A percentile compares a stretch with the other conserved stretches of the same genome.
phyloP scores from a whole-genome alignment of 2,888 invertebrate species.

The Prostheceraeus crozeri region DNA sequence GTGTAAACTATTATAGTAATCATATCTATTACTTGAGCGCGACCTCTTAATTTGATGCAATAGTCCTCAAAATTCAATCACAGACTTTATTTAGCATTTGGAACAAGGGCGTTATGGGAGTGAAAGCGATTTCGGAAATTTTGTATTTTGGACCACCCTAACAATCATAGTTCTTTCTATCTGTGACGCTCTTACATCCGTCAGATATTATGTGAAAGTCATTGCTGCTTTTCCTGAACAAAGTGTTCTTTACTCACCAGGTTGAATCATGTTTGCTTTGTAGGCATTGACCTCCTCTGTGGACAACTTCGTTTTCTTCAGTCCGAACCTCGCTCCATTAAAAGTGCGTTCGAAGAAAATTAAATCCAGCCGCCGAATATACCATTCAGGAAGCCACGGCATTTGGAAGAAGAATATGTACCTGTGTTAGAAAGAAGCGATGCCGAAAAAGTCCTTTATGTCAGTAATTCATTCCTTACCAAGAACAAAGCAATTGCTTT shows the following conservation, averaged over 20 bases:
- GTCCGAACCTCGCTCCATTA: slow-evolving; percentile 40
- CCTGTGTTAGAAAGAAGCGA: slow-evolving; percentile 43
- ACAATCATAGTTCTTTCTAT: no score
- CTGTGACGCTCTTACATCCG: no score
- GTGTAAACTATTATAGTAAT: no score
- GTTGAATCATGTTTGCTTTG: slow-evolving; percentile 67
- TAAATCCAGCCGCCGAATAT: slow-evolving; percentile 63
- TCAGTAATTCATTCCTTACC: slow-evolving; percentile 40
- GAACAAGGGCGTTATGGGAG: no score
- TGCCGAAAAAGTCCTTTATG: background rate
- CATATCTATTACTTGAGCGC: no score
- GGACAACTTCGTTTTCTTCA: slow-evolving; percentile 46
- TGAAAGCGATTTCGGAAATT: no score
- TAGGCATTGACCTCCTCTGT: slow-evolving; percentile 67
- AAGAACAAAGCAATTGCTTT: slow-evolving; percentile 50
- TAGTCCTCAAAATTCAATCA: no score
- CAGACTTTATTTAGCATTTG: no score
- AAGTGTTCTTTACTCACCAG: slow-evolving; percentile 57
- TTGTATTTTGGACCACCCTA: no score
- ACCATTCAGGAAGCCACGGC: slow-evolving; percentile 46
- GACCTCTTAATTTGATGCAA: no score
- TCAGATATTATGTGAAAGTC: background rate
- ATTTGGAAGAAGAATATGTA: slow-evolving; percentile 49
- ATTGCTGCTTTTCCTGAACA: background rate
- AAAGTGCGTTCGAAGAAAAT: slow-evolving; percentile 61